Evolutionary conservation across 2,113 vertebrate species (phyloP), one percentile per base, ranked within the genome.

Genomic region (Serinus canaria): DNA sequence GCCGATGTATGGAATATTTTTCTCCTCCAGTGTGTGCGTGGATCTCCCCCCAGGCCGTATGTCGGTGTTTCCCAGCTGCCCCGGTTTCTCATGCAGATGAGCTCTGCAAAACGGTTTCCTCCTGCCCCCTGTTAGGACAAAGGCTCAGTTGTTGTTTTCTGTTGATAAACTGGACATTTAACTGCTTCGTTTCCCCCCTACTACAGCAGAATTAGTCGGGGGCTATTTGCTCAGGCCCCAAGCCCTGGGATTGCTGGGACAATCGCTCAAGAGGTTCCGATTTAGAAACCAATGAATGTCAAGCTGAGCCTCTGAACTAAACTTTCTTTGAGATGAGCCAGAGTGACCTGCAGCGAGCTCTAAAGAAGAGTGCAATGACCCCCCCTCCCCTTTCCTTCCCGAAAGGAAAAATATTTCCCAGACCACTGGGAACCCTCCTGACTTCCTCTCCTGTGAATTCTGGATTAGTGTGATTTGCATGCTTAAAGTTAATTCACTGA

Each of bases 381-480:
- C 52, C 17, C 13, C 58, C 64, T 2, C 63, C 31, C 47, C 16
- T 89, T 53, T 79, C 52, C 79, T 44, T 73, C 77, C 41, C 83
- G 2, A 52, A 77, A 94, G 72, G 66, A 72, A 89, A 90, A 91
- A 83, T 85, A 92, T 70, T 55, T 72, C 78, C 87, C 76, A 83
- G 73, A 92, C 67, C 56, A 76, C 72, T 92, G 83, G 93, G 85
- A 90, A 89, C 89, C 62, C 83, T 93, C 83, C 75, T 79, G 72
- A 80, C 93, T 96, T 96, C 93, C 94, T 95, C 62, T 89, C 74
- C 90, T 85, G 93, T 92, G 97, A 92, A 94, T 86, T 94, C 73
- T 90, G 91, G 92, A 95, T 95, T 82, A 91, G 92, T 85, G 87
- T 83, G 89, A 96, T 97, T 95, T 96, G 91, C 87, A 87, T 93